Conservation (phyloP, 2,888 invertebrate species). For the Apamea epomidion region DNA sequence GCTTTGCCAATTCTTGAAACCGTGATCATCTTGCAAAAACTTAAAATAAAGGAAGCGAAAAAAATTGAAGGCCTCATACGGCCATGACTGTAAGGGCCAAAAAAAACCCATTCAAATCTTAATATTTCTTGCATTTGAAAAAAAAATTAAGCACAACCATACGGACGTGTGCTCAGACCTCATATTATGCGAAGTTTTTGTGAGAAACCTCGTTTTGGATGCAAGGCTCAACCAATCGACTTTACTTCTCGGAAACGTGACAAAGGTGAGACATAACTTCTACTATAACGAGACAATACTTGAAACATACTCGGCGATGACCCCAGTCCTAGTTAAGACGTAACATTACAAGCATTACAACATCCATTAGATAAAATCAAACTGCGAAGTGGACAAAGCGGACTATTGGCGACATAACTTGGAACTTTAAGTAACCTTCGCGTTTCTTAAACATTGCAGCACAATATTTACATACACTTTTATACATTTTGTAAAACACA, state of each 20-base stretch:
- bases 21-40: constrained; percentile 25
- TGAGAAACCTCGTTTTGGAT: constrained; percentile 76
- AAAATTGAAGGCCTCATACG: constrained; percentile 18
- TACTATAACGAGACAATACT: constrained; percentile 32
- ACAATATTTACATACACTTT: constrained; percentile 68
- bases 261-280: constrained; percentile 69
- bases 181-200: constrained; percentile 37
- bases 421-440: constrained; percentile 70
- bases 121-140: constrained; percentile 32
- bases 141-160: constrained; percentile 40
- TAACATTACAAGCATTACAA: constrained; percentile 59
- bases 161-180: constrained; percentile 13
- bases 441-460: constrained; percentile 67
- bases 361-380: constrained; percentile 70
- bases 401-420: constrained; percentile 68
- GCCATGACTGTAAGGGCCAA: constrained; percentile 18
- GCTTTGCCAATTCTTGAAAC: background rate
- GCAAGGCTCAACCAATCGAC: constrained; percentile 74
- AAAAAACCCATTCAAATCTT: constrained; percentile 29
- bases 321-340: constrained; percentile 51
- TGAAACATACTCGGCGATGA: constrained; percentile 37
- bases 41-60: constrained; percentile 36
- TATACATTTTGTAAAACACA: constrained; percentile 44
- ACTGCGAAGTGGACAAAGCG: constrained; percentile 62
- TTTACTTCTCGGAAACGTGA: constrained; percentile 82